Base-by-base conservation (phyloP, 2,888 invertebrate species). In the Barypeithes pellucidus region DNA sequence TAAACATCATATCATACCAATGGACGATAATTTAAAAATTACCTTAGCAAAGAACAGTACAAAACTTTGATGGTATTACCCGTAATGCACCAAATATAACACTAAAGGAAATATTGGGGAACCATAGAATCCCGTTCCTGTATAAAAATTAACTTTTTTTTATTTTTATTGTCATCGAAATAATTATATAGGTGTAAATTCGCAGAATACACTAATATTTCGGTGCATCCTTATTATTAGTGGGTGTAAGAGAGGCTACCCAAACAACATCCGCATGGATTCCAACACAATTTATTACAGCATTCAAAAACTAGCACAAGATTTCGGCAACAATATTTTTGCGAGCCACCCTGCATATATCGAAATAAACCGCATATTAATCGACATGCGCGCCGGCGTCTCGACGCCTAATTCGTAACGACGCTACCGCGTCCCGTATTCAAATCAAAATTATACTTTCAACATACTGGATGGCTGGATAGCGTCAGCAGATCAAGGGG, bases 401-500 rank as follows among this genome's bases (percentile, higher is more conserved):
- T n/a, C 79, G 78, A 73, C 77, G 77, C 68, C 50, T 47, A 16
- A 61, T 63, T 36, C 47, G 65, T 66, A 57, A 67, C 70, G 67
- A 50, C 65, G 45, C 57, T 65, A 70, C 63, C 61, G 57, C 39
- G 82, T 66, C 65, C 45, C 75, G 69, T 65, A 67, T 75, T 77
- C 73, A 79, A 77, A 78, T 75, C 75, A 66, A 75, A 77, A 75
- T 75, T 68, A 75, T 72, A 69, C 68, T 75, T 79, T 74, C 77
- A 80, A 76, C 77, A 61, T 74, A 84, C 88, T 88, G 88, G 87
- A 88, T 88, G 88, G 88, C 88, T 89, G 87, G 87, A 88, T 84
- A 81, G 81, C 69, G 73, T 74, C 70, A 61, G 65, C 71, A 52
- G 47, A 59, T 20, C 16, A 24, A 50, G 75, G 73, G 74, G 71